These are phyloP conservation scores for Liolophura sinensis DNA, from an alignment of 1,140 invertebrate genomes.

Conservation along the genomic window DNA sequence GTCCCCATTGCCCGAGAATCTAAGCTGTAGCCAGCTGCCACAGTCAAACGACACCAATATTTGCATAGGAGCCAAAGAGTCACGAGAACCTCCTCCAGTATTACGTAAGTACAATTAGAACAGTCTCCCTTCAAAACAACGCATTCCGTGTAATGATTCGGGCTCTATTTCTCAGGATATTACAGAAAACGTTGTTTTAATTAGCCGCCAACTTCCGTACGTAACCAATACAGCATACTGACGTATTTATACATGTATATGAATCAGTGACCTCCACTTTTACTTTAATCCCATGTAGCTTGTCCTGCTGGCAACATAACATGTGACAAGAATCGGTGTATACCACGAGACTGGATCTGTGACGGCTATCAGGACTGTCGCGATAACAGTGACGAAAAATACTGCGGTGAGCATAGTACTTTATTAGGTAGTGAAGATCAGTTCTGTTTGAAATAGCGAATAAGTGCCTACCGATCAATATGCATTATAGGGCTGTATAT, in stretches of 20 bases:
- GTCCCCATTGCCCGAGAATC: constrained; percentile 24
- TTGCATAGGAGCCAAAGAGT: constrained; percentile 43
- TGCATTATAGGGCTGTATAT: too few species aligned
- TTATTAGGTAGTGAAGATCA: not conserved
- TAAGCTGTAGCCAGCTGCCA: constrained; percentile 40
- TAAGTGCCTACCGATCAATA: too few species aligned
- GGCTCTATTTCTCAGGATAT: too few species aligned
- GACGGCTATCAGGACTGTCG: constrained; percentile 48
- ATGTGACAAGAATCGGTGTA: constrained; percentile 42
- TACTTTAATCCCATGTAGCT: constrained; percentile 13
- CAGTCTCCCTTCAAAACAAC: too few species aligned
- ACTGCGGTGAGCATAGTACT: constrained; percentile 32
- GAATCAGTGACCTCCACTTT: not conserved
- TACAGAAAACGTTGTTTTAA: too few species aligned
- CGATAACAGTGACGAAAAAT: constrained; percentile 45
- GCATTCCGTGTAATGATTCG: too few species aligned
- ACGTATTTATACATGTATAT: not conserved
- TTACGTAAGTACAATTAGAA: constrained; percentile 21
- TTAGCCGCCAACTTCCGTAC: too few species aligned
- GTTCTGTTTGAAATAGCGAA: not conserved
- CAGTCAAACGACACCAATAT: constrained; percentile 38
- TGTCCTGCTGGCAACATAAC: constrained; percentile 29
- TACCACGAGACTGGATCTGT: constrained; percentile 44
- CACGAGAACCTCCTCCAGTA: constrained; percentile 27
- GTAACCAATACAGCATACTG: not conserved